Conservation (phyloP, 2,797 vertebrate genomes). For the Sebastes oblongus region DNA sequence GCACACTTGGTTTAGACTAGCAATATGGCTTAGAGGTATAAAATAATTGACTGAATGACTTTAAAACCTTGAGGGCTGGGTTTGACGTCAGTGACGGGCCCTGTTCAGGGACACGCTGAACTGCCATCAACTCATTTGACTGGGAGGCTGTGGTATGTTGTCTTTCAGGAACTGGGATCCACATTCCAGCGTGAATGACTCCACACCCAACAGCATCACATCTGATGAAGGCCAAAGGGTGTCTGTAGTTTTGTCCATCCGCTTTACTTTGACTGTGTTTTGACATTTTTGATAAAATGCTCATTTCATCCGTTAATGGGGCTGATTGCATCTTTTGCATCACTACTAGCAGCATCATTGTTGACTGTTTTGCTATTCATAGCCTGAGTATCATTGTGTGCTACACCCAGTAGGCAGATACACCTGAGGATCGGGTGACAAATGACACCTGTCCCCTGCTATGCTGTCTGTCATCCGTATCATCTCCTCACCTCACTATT, state of each 20-base stretch:
- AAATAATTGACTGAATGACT: not conserved
- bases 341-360: not conserved
- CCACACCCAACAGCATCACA: slow-evolving; percentile 12
- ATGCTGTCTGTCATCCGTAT: slow-evolving; percentile 22
- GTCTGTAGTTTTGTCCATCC: not conserved
- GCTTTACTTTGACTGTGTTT: not conserved
- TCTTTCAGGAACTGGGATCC: slow-evolving; percentile 41
- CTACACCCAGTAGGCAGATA: slow-evolving; percentile 8
- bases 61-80: not conserved
- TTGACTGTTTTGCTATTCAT: not conserved
- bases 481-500: slow-evolving; percentile 59
- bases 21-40: too few species aligned
- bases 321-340: not conserved
- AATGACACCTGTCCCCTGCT: slow-evolving; percentile 49
- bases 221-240: not conserved
- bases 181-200: slow-evolving; percentile 46
- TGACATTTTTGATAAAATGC: not conserved
- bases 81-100: not conserved
- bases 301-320: not conserved
- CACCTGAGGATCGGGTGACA: slow-evolving; percentile 54
- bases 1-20: not conserved
- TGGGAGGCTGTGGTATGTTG: slow-evolving; percentile 50
- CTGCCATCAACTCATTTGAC: not conserved
- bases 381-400: not conserved
- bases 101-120: slow-evolving; percentile 5